Conservation (phyloP, 2,888 invertebrate species). For the Dicycla oo region DNA sequence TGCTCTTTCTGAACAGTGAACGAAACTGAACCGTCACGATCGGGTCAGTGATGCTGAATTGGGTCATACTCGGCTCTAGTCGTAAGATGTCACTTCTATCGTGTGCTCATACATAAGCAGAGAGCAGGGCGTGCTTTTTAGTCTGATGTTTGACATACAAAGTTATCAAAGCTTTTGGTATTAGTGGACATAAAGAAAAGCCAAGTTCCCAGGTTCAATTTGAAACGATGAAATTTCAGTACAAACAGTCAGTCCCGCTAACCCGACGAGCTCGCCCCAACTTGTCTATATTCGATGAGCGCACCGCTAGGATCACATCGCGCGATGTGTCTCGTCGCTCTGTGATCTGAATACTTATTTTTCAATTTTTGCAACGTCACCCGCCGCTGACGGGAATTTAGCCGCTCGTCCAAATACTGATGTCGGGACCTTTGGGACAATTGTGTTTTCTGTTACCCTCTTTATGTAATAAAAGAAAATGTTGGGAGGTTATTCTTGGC, state of each 20-base stretch:
- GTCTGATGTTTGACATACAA: background rate
- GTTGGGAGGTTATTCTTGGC: conserved; percentile 36
- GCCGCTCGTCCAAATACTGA: conserved; percentile 64
- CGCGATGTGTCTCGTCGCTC: conserved; percentile 67
- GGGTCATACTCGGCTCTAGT: background rate
- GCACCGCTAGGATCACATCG: conserved; percentile 66
- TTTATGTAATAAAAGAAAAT: conserved; percentile 55
- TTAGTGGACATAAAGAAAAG: background rate
- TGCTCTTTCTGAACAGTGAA: no score
- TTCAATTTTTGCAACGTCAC: conserved; percentile 78
- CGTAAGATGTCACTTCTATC: no score
- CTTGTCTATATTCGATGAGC: conserved; percentile 69
- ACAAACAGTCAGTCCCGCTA: conserved; percentile 18
- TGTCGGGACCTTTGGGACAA: conserved; percentile 55
- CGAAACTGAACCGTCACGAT: no score
- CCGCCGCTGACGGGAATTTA: conserved; percentile 70
- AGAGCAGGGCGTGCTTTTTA: background rate
- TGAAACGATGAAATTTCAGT: background rate
- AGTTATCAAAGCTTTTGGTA: background rate
- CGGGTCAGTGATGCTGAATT: background rate
- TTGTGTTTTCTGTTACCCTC: conserved; percentile 59
- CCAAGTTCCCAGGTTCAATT: background rate
- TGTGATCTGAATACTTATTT: conserved; percentile 82
- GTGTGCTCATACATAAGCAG: background rate
- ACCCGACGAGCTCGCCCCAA: conserved; percentile 26